Base-by-base conservation (phyloP, 2,113 vertebrate species). In the Pachypanchax playfairii region DNA sequence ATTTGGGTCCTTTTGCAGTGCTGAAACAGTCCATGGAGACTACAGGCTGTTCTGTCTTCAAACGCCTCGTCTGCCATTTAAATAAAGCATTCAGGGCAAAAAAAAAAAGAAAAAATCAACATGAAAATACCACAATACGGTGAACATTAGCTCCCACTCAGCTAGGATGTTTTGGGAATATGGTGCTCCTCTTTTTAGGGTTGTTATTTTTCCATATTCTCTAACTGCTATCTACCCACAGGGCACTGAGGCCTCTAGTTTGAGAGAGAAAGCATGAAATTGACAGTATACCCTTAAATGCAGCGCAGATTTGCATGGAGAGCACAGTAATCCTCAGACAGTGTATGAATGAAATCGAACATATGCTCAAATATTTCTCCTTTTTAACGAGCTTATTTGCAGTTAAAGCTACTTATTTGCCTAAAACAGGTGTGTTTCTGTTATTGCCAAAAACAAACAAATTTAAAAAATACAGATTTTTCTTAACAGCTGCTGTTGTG, bases 211-310 rank as follows among this genome's bases (percentile, higher is more conserved):
- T 88, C 65, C 75, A 35, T 83, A 59, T 84, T 76, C 65, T 79
- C 73, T 83, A 54, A 75, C 75, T 85, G 69, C 78, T 76, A 47
- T 83, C 67, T 86, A 82, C 85, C 89, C 90, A 89, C 77, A 85
- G 88, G 87, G 79, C 82, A 80, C 56, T 13, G 33, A 48, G 74
- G 65, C 74, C 84, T 78, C 77, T 50, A 47, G 76, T 72, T 78
- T 63, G 56, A 15, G 11, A 57, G 74, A 86, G 61, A 67, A 77
- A 70, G 79, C 85, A 88, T 87, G 84, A 91, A 91, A 91, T 90
- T 89, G 85, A 87, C 81, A 83, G 89, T 87, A 80, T 80, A 76
- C 80, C 73, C 78, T 79, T 81, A 87, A 89, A 90, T 74, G 62
- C 71, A 51, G 42, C 10, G 56, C 57, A 57, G 63, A 87, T 87